phyloP scores from a whole-genome alignment of 2,888 invertebrate species.

The Omphaloscelis lunosa region DNA sequence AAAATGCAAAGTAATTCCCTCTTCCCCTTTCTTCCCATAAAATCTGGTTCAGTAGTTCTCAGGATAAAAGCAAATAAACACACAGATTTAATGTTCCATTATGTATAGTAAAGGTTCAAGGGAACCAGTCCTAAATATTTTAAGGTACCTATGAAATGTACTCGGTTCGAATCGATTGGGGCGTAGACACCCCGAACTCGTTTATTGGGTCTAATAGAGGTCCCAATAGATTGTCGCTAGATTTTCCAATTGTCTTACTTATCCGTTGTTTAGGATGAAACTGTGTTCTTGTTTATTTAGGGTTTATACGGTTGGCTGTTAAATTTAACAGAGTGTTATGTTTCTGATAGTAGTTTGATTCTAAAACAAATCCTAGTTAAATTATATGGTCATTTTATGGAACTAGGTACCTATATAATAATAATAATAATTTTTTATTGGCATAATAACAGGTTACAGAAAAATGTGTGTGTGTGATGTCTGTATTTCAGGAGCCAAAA shows the following conservation, averaged over 20 bases:
- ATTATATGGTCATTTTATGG: background rate
- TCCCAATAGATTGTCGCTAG: conserved; percentile 42
- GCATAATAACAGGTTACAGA: no score
- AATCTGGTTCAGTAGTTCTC: conserved; percentile 44
- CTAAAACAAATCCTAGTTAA: background rate
- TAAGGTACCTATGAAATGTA: conserved; percentile 58
- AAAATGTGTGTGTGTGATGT: no score
- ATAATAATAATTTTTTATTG: no score
- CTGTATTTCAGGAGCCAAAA: no score
- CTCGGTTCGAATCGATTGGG: conserved; percentile 48
- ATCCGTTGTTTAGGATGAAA: conserved; percentile 21
- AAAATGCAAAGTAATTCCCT: conserved; percentile 17
- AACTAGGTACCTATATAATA: background rate
- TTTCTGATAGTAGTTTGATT: background rate
- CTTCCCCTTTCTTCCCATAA: conserved; percentile 33
- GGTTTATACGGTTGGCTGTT: background rate
- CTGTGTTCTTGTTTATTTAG: conserved; percentile 3
- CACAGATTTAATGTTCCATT: conserved; percentile 54
- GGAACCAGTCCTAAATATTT: conserved; percentile 56
- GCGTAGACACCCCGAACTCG: conserved; percentile 36
- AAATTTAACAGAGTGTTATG: background rate
- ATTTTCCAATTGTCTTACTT: conserved; percentile 37
- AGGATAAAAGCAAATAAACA: conserved; percentile 58
- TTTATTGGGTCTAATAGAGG: conserved; percentile 51
- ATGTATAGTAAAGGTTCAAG: conserved; percentile 51